These are phyloP conservation scores for Noctua janthe DNA, from an alignment of 2,888 invertebrate species.

Conservation along the genomic window DNA sequence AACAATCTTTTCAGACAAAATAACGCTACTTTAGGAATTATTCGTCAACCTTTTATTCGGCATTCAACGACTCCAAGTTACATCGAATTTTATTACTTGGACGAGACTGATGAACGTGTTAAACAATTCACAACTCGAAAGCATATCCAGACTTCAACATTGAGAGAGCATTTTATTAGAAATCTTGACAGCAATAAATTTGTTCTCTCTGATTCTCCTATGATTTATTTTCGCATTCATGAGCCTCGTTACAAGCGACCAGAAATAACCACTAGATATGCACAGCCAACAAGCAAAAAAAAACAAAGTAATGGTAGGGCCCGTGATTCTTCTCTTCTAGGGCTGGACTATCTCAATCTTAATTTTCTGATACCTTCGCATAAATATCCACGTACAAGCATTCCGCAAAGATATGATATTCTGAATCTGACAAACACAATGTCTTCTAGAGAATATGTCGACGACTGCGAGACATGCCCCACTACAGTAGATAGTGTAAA, in stretches of 20 bases:
- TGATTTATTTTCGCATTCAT: slow-evolving; percentile 69
- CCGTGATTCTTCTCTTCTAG: slow-evolving; percentile 47
- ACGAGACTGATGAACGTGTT: slow-evolving; percentile 72
- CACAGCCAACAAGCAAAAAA: slow-evolving; percentile 35
- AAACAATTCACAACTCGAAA: slow-evolving; percentile 47
- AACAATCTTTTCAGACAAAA: slow-evolving; percentile 33
- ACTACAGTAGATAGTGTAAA: slow-evolving; percentile 34
- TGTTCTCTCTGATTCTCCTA: slow-evolving; percentile 60
- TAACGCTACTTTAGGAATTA: slow-evolving; percentile 36
- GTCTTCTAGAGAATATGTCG: slow-evolving; percentile 6
- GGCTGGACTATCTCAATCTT: slow-evolving; percentile 40
- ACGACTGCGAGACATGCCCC: slow-evolving; percentile 54
- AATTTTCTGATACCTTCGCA: slow-evolving; percentile 37
- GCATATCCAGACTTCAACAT: slow-evolving; percentile 8
- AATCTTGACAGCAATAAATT: slow-evolving; percentile 41
- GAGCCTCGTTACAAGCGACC: slow-evolving; percentile 43
- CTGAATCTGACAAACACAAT: not conserved
- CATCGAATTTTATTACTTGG: slow-evolving; percentile 86
- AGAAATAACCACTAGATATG: slow-evolving; percentile 49
- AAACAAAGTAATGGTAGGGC: slow-evolving; percentile 40
- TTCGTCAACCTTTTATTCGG: slow-evolving; percentile 43
- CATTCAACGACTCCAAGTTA: slow-evolving; percentile 77
- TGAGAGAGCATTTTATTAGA: slow-evolving; percentile 22
- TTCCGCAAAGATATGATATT: not conserved
- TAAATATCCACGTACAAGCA: slow-evolving; percentile 25